Percentiles rank a stretch among this genome's conserved stretches.
Evolutionary conservation across 1,140 invertebrate species (phyloP).

Genomic region (Drosophila watanabei): DNA sequence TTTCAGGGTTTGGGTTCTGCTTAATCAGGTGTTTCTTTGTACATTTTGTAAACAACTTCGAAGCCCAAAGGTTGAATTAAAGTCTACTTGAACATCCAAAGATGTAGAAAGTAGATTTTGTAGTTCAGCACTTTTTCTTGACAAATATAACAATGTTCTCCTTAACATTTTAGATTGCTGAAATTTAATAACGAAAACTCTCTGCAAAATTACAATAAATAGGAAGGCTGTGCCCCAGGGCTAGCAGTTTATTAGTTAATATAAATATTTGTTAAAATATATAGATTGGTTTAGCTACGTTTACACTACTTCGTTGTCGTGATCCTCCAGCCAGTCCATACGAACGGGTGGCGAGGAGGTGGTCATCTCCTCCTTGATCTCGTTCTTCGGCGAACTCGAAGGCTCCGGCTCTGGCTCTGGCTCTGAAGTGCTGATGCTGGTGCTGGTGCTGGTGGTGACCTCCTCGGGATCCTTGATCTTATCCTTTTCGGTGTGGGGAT

Average conservation of each 20-base stretch:
- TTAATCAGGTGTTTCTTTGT: neutral
- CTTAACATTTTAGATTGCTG: neutral
- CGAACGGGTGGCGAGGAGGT: conserved; percentile 14
- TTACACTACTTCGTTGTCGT: conserved; percentile 28
- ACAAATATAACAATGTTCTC: too few species aligned
- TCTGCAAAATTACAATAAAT: conserved; percentile 3
- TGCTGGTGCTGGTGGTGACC: neutral
- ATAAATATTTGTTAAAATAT: conserved; percentile 12
- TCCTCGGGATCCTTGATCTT: conserved; percentile 10
- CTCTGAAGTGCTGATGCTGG: neutral
- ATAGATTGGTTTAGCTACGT: neutral
- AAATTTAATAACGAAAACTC: neutral
- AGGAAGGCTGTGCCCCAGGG: conserved; percentile 8
- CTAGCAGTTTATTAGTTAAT: conserved; percentile 7
- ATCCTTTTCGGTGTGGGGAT: conserved; percentile 5
- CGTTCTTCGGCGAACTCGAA: neutral
- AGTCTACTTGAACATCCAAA: too few species aligned
- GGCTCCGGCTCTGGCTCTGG: neutral
- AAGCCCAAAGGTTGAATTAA: neutral
- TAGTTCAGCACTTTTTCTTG: too few species aligned
- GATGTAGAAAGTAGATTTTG: neutral
- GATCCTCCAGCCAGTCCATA: conserved; percentile 39
- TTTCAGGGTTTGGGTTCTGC: conserved; percentile 12
- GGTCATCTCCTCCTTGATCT: conserved; percentile 20
- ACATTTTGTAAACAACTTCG: neutral